Evolutionary conservation across 2,888 invertebrate species (phyloP).

Genomic region (Hypomecis punctinalis): DNA sequence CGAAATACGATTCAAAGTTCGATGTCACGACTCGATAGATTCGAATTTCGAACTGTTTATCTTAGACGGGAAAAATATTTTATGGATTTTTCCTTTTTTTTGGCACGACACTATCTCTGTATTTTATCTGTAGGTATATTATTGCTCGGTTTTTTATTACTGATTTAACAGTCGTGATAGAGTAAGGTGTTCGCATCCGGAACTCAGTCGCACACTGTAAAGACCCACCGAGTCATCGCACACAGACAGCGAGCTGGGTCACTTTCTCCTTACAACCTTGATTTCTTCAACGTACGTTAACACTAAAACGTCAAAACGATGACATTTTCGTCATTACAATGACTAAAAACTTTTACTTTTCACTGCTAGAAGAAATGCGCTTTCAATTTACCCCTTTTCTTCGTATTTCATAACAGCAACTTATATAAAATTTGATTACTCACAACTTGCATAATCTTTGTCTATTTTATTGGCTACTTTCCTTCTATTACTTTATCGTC

Average conservation of each 20-base stretch:
- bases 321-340: slow-evolving; percentile 70
- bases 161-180: neutral
- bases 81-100: neutral
- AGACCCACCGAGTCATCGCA: slow-evolving; percentile 53
- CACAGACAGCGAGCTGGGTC: slow-evolving; percentile 67
- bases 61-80: neutral
- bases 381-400: slow-evolving; percentile 48
- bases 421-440: slow-evolving; percentile 50
- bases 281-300: slow-evolving; percentile 77
- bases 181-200: slow-evolving; percentile 33
- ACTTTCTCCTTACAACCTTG: slow-evolving; percentile 82
- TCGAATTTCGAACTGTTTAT: neutral
- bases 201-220: slow-evolving; percentile 48
- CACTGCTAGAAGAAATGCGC: slow-evolving; percentile 50
- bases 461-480: slow-evolving; percentile 28
- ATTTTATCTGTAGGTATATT: too few species aligned
- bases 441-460: slow-evolving; percentile 42
- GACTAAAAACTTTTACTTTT: slow-evolving; percentile 79
- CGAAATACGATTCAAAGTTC: slow-evolving; percentile 3
- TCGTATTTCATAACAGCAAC: slow-evolving; percentile 52
- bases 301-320: slow-evolving; percentile 65
- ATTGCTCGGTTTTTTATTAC: too few species aligned
- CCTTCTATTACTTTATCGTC: slow-evolving; percentile 14
- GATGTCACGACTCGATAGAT: neutral
- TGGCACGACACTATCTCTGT: neutral